Base-by-base conservation (phyloP, 2,797 vertebrate genomes). In the Valencia hispanica region DNA sequence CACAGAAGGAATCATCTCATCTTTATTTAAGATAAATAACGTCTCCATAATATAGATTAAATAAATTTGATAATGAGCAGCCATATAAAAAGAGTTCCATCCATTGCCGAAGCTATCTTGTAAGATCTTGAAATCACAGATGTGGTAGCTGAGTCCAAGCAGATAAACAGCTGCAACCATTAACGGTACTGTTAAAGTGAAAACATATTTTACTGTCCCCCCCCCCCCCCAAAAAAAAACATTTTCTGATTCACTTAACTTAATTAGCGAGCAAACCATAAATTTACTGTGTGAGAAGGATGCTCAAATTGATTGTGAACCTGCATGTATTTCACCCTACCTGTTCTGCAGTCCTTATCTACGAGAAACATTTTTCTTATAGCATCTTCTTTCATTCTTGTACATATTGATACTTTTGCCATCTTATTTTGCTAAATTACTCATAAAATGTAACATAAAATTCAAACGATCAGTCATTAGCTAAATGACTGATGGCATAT, bases 401-500 rank as follows among this genome's bases (percentile, higher is more conserved):
- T 55, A 57, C 22, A 51, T 30, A 53, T 1, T 10, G 10, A 27
- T 22, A 45, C 5, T 22, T 73, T 84, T 66, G 11, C 71, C 45
- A 61, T 72, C 47, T 79, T 74, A 77, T 92, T 48, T 65, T 72
- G 47, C 66, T 79, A 39, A 55, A 25, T 75, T 41, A 68, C 45
- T 63, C 12, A 80, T 43, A 85, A 70, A 83, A 47, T 78, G 48
- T 30, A 72, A 27, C 39, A 41, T 72, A 79, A 84, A 85, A 70
- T 66, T 77, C 41, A 74, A 86, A 68, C 51, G 75, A 45, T 39
- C 34, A 65, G 34, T 65, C 61, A 39, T 65, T 65, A 84, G 78
- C 85, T 88, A 51, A 89, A 91, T 86, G 74, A 70, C 41, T 63
- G 66, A 83, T 83, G 66, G 68, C 68, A 84, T 74, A 55, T 51